Evolutionary conservation across 37 sponge, comb jelly and placozoan species (phyloP), one percentile per base, ranked within the genome.

Genomic region (Axinella damicornis): DNA sequence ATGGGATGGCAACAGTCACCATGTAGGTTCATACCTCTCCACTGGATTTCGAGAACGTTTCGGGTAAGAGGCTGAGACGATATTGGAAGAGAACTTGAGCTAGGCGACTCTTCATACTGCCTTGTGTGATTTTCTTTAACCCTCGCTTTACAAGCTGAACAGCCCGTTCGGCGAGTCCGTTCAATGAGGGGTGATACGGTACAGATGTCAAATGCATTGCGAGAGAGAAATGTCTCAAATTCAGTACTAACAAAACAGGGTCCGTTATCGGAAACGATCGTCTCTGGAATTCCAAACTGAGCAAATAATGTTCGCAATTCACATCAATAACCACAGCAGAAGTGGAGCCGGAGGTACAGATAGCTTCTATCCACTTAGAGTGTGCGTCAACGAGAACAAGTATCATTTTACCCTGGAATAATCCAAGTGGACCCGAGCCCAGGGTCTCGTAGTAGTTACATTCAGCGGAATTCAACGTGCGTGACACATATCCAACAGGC

Each of bases 401-500:
- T 40, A 75, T 30, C 58, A 75, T 9, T 6, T 30, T 63, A 11
- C 65, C 46, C 46, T 9, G 9, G 38, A 9, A 30, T 28, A 25
- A 18, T 53, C 30, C 14, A 74, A 22, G 11, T 54, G 30, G 11
- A n/a, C 17, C 57, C 76, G 17, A 34, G 34, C 58, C 56, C 76
- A 74, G n/a, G n/a, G n/a, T 12, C 65, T 89, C 78, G 0, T 83
- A 65, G 33, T 83, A 83, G 37, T 84, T 78, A n/a, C 60, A 39
- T 65, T 89, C 90, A 19, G 81, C 54, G 28, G 65, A 21, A 12
- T 76, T 57, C 58, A 84, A 37, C 20, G 84, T 77, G n/a, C 90
- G 53, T 11, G 84, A 89, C 31, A 72, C 83, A 46, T 76, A 84
- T 55, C 57, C 77, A 36, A 89, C 33, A 21, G 90, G 84, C 36